A percentile compares a stretch with the other conserved stretches of the same genome.
Conservation (phyloP, 2,797 vertebrate species). For the Gymnopithys bicolor region DNA sequence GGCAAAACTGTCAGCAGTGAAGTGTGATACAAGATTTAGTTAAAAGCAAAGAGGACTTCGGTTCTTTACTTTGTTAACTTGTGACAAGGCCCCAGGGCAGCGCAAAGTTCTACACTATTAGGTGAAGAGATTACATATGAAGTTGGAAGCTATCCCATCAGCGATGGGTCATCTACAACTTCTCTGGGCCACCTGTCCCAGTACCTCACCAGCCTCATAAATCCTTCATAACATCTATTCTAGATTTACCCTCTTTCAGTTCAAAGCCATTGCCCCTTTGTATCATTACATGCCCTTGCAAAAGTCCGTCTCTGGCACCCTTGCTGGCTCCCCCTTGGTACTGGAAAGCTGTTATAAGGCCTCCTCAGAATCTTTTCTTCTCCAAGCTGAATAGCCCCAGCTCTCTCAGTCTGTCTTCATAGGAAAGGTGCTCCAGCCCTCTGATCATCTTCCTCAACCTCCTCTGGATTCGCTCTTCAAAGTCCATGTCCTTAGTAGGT, state of each 20-base stretch:
- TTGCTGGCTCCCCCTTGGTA: background rate
- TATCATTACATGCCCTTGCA: background rate
- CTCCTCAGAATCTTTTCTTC: background rate
- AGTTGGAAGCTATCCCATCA: background rate
- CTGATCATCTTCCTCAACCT: background rate
- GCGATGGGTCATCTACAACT: background rate
- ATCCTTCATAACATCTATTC: background rate
- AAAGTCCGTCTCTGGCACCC: background rate
- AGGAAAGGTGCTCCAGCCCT: background rate
- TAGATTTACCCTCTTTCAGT: background rate
- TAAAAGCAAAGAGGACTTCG: background rate
- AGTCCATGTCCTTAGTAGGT: background rate
- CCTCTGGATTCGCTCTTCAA: background rate
- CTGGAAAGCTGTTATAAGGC: background rate
- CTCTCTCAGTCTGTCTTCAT: background rate
- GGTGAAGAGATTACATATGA: background rate
- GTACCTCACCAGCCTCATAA: background rate
- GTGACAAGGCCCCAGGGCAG: background rate
- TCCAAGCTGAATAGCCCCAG: background rate
- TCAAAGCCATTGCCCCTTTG: background rate
- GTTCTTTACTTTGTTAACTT: background rate
- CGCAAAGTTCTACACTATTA: background rate
- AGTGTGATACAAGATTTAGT: background rate
- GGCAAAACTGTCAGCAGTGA: background rate
- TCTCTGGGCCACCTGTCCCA: background rate